These are phyloP conservation scores for Euborellia annulipes DNA, from an alignment of 1,140 invertebrate species.

Conservation along the genomic window DNA sequence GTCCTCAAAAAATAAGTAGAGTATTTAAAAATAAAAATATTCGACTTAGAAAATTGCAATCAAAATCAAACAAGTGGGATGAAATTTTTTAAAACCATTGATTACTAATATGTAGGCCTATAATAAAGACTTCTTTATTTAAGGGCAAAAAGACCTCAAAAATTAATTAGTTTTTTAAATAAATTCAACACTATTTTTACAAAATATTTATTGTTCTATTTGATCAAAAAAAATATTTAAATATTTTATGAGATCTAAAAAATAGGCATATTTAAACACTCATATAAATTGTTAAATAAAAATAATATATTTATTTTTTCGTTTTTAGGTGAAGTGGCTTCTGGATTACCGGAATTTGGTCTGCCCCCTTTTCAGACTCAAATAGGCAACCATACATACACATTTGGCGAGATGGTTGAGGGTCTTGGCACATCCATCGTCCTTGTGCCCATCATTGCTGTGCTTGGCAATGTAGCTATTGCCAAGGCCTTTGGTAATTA, in stretches of 20 bases:
- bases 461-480: slow-evolving; percentile 71
- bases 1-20: too few relatives aligned
- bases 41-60: too few relatives aligned
- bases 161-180: background rate
- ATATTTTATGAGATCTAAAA: slow-evolving; percentile 2
- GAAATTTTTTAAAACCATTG: too few relatives aligned
- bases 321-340: slow-evolving; percentile 17
- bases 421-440: slow-evolving; percentile 59
- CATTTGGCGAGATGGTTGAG: slow-evolving; percentile 33
- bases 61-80: too few relatives aligned
- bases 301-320: background rate
- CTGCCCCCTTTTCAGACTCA: slow-evolving; percentile 42
- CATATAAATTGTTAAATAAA: too few relatives aligned
- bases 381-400: slow-evolving; percentile 34
- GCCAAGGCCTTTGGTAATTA: slow-evolving; percentile 70
- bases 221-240: background rate
- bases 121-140: too few relatives aligned
- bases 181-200: background rate
- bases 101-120: too few relatives aligned
- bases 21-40: too few relatives aligned
- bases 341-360: slow-evolving; percentile 38
- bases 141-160: background rate
- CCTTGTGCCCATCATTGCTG: slow-evolving; percentile 63
- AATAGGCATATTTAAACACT: too few relatives aligned
- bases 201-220: background rate